phyloP scores from a whole-genome alignment of 2,113 vertebrate genomes.

The Amia ocellicauda region DNA sequence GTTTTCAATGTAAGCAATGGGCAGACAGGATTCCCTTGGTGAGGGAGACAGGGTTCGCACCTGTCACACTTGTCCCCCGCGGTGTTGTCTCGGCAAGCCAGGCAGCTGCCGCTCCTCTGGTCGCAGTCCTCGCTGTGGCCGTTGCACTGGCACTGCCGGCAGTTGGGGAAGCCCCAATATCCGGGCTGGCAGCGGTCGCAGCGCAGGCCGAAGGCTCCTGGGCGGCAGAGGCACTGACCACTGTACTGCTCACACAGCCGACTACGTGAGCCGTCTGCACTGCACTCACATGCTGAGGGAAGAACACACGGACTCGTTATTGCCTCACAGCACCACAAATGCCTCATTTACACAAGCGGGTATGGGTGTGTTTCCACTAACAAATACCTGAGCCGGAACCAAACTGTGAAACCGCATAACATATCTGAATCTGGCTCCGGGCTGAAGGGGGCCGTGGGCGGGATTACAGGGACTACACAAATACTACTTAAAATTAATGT shows the following conservation, averaged over 20 bases:
- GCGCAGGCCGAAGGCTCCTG: slow-evolving; percentile 76
- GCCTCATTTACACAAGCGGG: no score
- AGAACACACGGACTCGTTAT: no score
- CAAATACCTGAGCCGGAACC: no score
- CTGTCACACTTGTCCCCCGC: slow-evolving; percentile 85
- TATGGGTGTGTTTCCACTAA: no score
- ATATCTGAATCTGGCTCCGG: no score
- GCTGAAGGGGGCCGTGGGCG: no score
- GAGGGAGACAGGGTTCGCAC: slow-evolving; percentile 46
- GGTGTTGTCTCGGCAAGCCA: slow-evolving; percentile 81
- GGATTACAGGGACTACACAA: no score
- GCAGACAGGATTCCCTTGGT: no score
- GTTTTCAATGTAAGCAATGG: no score
- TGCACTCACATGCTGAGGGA: slow-evolving; percentile 82
- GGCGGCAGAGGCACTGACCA: slow-evolving; percentile 82
- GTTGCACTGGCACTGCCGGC: slow-evolving; percentile 82
- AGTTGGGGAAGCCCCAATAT: slow-evolving; percentile 92
- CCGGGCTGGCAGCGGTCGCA: slow-evolving; percentile 83
- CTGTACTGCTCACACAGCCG: slow-evolving; percentile 74
- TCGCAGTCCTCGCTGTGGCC: slow-evolving; percentile 80
- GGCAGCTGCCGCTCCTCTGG: slow-evolving; percentile 73
- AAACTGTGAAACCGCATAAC: no score
- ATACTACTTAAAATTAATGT: no score
- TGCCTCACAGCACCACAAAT: no score
- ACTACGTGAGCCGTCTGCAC: slow-evolving; percentile 74